A percentile compares a stretch with the other conserved stretches of the same genome.
Conservation (phyloP, 2,113 vertebrate genomes). For the Xenus cinereus region DNA sequence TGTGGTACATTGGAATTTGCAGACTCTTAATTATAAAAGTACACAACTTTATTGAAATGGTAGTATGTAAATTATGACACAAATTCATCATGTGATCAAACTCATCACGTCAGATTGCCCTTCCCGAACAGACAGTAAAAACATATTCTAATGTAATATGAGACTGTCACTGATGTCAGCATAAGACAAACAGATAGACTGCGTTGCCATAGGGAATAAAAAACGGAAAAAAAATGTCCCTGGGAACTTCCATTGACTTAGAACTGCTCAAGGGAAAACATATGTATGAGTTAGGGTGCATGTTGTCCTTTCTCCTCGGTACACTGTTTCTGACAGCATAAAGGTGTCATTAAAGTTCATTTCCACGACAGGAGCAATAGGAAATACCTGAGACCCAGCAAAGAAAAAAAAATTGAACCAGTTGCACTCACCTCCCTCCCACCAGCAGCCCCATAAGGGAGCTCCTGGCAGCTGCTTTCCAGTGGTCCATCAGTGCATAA, state of each 20-base stretch:
- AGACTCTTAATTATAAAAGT: neutral
- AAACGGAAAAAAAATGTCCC: neutral
- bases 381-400: neutral
- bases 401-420: rapidly evolving
- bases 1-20: neutral
- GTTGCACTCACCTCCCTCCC: neutral
- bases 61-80: neutral
- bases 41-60: neutral
- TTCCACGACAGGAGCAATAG: neutral
- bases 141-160: neutral
- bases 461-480: neutral
- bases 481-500: neutral
- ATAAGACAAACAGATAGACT: neutral
- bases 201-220: neutral
- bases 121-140: neutral
- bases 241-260: neutral
- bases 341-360: neutral
- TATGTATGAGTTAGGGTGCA: neutral
- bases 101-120: neutral
- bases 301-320: neutral
- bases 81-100: neutral
- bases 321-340: neutral
- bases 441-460: neutral
- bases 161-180: neutral
- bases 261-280: neutral